Evolutionary conservation across 2,888 invertebrate species (phyloP).

Genomic region (Eupithecia abbreviata): DNA sequence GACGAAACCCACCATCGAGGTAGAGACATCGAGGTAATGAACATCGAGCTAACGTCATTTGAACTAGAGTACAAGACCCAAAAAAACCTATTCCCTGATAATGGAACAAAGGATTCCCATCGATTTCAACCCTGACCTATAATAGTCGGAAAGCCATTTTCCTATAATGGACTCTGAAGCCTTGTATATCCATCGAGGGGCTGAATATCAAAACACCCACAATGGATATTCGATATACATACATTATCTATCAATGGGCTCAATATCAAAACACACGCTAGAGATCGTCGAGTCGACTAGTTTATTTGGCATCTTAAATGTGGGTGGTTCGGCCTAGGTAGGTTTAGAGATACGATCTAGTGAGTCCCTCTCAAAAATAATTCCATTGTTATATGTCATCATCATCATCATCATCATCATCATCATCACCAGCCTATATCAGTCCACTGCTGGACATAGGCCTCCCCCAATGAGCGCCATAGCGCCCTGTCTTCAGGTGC

Average conservation of each 20-base stretch:
- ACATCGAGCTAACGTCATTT: too few species aligned
- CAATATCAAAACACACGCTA: not conserved
- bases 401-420: too few species aligned
- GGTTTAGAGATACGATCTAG: too few species aligned
- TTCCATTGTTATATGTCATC: too few species aligned
- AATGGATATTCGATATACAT: not conserved
- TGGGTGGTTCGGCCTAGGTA: not conserved
- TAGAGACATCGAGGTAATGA: too few species aligned
- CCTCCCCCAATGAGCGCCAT: too few species aligned
- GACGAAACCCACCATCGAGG: too few species aligned
- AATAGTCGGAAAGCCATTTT: not conserved
- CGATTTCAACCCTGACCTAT: constrained; percentile 1
- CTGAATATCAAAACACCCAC: not conserved
- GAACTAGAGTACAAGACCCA: too few species aligned
- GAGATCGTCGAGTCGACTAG: not conserved
- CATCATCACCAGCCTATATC: too few species aligned
- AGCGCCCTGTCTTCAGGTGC: too few species aligned
- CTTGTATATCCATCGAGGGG: not conserved
- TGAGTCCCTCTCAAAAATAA: too few species aligned
- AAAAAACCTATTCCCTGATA: not conserved
- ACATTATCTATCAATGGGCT: not conserved
- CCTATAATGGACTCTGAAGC: not conserved
- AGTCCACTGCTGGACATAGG: too few species aligned
- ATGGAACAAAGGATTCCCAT: not conserved
- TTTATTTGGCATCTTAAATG: not conserved